phyloP scores from a whole-genome alignment of 2,797 vertebrate genomes.

The Anas capensis region DNA sequence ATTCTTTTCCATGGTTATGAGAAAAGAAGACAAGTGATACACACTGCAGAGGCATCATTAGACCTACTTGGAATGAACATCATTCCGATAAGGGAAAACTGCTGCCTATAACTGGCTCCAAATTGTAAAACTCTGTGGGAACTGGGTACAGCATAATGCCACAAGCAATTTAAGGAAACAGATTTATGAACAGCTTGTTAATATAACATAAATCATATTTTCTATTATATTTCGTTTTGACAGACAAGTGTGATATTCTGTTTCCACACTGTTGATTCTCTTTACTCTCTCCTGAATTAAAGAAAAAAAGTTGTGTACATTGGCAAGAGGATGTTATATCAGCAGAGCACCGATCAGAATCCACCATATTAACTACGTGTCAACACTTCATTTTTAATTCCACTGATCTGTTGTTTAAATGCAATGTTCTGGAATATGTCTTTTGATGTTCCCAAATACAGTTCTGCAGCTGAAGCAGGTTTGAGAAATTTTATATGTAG shows the following conservation, averaged over 20 bases:
- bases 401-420: background rate
- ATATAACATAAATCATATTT: background rate
- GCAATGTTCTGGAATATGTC: background rate
- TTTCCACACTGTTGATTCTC: background rate
- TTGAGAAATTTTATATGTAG: background rate
- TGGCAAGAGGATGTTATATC: background rate
- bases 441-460: background rate
- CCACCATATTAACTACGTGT: background rate
- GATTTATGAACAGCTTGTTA: background rate
- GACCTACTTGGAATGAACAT: background rate
- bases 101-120: background rate
- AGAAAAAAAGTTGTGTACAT: background rate
- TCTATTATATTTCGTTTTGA: background rate
- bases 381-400: background rate
- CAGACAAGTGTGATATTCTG: background rate
- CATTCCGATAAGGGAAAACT: background rate
- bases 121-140: background rate
- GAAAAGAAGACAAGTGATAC: background rate
- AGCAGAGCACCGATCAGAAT: background rate
- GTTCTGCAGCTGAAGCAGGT: background rate
- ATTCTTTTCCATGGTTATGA: background rate
- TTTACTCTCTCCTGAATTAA: background rate
- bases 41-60: background rate
- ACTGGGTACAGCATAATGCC: background rate
- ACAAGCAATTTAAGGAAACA: background rate